These are phyloP conservation scores for Anastrepha obliqua DNA, from an alignment of 1,140 invertebrate genomes.

Conservation along the genomic window DNA sequence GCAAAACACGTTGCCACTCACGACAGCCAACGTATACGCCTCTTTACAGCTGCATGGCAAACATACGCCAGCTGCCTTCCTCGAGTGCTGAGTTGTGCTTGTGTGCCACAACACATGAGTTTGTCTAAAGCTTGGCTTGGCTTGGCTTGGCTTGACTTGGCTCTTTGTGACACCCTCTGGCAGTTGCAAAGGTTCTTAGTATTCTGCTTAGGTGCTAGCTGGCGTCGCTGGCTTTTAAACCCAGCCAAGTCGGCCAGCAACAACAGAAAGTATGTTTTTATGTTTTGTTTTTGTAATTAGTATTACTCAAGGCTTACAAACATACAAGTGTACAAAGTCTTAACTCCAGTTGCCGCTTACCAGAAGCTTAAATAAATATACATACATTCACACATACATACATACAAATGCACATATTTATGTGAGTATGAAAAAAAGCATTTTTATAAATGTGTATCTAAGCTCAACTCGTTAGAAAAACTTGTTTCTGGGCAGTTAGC, in stretches of 20 bases:
- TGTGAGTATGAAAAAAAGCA: background rate
- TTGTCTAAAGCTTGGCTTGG: background rate
- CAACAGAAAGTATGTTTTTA: background rate
- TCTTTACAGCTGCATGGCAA: background rate
- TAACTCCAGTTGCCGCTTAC: background rate
- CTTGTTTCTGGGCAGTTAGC: conserved; percentile 31
- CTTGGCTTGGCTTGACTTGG: too few relatives aligned
- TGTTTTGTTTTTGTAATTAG: background rate
- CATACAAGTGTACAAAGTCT: background rate
- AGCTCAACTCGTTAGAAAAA: background rate
- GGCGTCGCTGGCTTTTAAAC: conserved; percentile 28
- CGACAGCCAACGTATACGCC: background rate
- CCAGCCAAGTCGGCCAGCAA: conserved; percentile 21
- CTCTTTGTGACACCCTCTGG: background rate
- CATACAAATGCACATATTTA: too few relatives aligned
- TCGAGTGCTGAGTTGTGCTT: background rate
- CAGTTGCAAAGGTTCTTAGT: conserved; percentile 47
- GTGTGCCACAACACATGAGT: background rate
- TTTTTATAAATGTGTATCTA: background rate
- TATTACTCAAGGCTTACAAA: background rate
- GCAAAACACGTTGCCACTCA: background rate
- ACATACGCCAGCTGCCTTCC: background rate
- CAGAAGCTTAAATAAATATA: background rate
- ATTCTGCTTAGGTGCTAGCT: conserved; percentile 36
- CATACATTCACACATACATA: background rate